A percentile compares a stretch with the other conserved stretches of the same genome.
These are phyloP conservation scores for Plodia interpunctella DNA, from an alignment of 1,140 invertebrate genomes.

Conservation along the genomic window DNA sequence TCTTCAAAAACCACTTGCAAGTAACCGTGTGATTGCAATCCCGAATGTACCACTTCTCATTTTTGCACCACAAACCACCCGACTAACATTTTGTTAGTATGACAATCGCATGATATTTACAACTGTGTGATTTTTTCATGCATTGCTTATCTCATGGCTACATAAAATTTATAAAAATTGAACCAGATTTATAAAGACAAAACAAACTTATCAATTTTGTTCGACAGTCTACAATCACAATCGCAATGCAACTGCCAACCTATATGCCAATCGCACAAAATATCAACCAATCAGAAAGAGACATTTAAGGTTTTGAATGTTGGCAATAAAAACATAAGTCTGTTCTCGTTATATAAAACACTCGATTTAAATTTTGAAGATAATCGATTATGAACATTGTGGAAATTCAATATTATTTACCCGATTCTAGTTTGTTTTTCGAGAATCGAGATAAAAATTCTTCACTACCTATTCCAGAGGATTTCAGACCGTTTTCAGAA, in stretches of 20 bases:
- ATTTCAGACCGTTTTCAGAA: no score
- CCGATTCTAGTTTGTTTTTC: no score
- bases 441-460: no score
- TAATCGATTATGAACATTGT: no score
- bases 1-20: slow-evolving; percentile 40
- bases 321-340: slow-evolving; percentile 14
- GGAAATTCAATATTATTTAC: no score
- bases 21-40: slow-evolving; percentile 48
- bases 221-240: slow-evolving; percentile 47
- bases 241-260: slow-evolving; percentile 36
- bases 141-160: slow-evolving; percentile 48
- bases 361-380: no score
- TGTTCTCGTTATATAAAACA: slow-evolving; percentile 19
- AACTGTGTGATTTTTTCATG: slow-evolving; percentile 21
- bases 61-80: slow-evolving; percentile 41
- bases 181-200: slow-evolving; percentile 51
- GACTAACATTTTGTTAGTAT: slow-evolving; percentile 23
- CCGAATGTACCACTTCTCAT: slow-evolving; percentile 54
- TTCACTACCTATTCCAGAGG: no score
- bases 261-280: slow-evolving; percentile 19
- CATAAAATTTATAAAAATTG: slow-evolving; percentile 46
- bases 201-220: slow-evolving; percentile 67
- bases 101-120: slow-evolving; percentile 22
- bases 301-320: slow-evolving; percentile 11
- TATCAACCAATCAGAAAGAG: slow-evolving; percentile 24